A percentile compares a stretch with the other conserved stretches of the same genome.
These are phyloP conservation scores for Volucella zonaria DNA, from an alignment of 2,888 invertebrate species.

Conservation along the genomic window DNA sequence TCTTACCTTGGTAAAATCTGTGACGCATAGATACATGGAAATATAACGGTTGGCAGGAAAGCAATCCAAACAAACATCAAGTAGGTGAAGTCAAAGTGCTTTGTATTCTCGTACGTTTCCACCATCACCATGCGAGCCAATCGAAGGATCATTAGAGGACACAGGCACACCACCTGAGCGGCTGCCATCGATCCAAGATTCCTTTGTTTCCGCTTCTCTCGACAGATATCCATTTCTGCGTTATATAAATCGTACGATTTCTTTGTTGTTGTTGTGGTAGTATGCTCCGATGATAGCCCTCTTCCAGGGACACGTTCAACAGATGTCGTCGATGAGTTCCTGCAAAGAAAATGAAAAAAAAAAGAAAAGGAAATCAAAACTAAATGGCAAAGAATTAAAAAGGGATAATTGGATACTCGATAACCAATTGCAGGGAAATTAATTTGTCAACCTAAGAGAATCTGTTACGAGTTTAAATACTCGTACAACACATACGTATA, in stretches of 20 bases:
- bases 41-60: constrained; percentile 87
- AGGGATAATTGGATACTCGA: not conserved
- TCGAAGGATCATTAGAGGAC: constrained; percentile 86
- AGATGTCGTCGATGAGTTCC: constrained; percentile 81
- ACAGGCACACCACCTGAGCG: constrained; percentile 86
- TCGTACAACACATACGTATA: no score
- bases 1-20: constrained; percentile 87
- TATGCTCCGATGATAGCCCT: constrained; percentile 71
- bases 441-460: no score
- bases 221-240: constrained; percentile 84
- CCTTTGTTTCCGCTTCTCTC: constrained; percentile 87
- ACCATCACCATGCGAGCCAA: constrained; percentile 86
- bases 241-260: constrained; percentile 83
- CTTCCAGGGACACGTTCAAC: constrained; percentile 77
- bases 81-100: constrained; percentile 87
- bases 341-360: constrained; percentile 56
- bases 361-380: not conserved
- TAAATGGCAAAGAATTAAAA: constrained; percentile 17
- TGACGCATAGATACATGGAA: constrained; percentile 86
- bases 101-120: constrained; percentile 88
- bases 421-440: no score
- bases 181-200: constrained; percentile 87
- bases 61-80: constrained; percentile 88
- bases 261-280: constrained; percentile 71
- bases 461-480: no score